Evolutionary conservation across 2,888 invertebrate genomes (phyloP), one percentile per base, ranked within the genome.

Genomic region (Ganaspis brasiliensis): DNA sequence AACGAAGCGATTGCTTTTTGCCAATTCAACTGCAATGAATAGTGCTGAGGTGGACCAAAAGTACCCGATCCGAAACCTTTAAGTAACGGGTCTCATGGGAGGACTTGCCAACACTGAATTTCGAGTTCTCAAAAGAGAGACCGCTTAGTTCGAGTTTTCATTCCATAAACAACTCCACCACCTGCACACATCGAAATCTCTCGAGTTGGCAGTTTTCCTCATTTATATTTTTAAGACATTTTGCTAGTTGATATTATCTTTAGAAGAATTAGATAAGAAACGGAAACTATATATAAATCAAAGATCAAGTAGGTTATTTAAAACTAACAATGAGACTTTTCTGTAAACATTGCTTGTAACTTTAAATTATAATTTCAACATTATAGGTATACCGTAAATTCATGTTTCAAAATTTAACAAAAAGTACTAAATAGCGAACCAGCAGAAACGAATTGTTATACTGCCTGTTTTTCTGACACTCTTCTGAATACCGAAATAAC

Each of bases 11-110:
- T 63, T 63, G 35, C 63, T 63, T 63, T 63, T 63, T 40, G 63
- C 63, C 63, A 63, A 63, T 40, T 63, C 63, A n/a, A 40, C 63
- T 63, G 24, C 40, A 63, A 63, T 63, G 61, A 61, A 61, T 61
- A 61, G 61, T 37, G 63, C 63, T 63, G 63, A 63, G 63, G 40
- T 63, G 40, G 63, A 63, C 63, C 21, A 40, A 63, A 40, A 63
- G 40, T 40, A 63, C 21, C 63, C 37, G 37, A 63, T 63, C 10
- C 40, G 14, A 21, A 40, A 37, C 63, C 40, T 63, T 63, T 63
- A 63, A 63, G 63, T 63, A 63, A 63, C 63, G 37, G 40, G 37
- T 40, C 63, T 63, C 61, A 12, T 2, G 61, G 35, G 61, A 61
- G 31, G 37, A 31, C 21, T 63, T 63, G 63, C 63, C 63, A 63